Percentiles rank a stretch among this genome's conserved stretches.
These are phyloP conservation scores for Schizopygopsis pylzovi DNA, from an alignment of 2,797 vertebrate species.

Conservation along the genomic window DNA sequence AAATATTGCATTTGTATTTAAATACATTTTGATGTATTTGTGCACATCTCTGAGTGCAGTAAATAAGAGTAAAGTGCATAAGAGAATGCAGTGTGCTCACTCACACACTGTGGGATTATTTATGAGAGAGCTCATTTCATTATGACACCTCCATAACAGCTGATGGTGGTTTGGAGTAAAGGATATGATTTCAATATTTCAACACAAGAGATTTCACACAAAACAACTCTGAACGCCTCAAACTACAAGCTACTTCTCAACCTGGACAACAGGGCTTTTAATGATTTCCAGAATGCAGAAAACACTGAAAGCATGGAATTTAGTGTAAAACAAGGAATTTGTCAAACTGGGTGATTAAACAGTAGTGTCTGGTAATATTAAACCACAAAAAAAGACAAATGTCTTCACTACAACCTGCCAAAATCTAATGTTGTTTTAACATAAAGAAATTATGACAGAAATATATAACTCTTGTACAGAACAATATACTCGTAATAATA, in stretches of 20 bases:
- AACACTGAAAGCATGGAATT: not conserved
- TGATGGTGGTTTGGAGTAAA: not conserved
- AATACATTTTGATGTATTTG: too few species aligned
- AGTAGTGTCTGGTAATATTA: not conserved
- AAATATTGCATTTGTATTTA: too few species aligned
- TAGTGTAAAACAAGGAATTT: not conserved
- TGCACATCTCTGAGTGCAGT: not conserved
- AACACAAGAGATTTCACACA: not conserved
- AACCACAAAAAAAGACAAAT: not conserved
- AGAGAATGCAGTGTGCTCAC: not conserved
- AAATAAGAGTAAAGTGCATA: constrained; percentile 26
- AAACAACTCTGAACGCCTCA: not conserved
- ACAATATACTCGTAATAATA: not conserved
- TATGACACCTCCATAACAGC: not conserved
- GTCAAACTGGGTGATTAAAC: not conserved
- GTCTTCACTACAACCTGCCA: not conserved
- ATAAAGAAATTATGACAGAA: not conserved
- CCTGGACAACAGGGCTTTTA: not conserved
- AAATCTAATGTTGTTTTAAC: not conserved
- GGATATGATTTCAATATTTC: constrained; percentile 6
- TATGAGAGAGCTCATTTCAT: constrained; percentile 18
- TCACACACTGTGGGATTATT: constrained; percentile 13
- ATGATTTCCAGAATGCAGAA: not conserved
- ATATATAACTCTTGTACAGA: not conserved
- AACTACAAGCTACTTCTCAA: not conserved